Conservation (phyloP, 2,888 invertebrate species). For the Dynastes maya region DNA sequence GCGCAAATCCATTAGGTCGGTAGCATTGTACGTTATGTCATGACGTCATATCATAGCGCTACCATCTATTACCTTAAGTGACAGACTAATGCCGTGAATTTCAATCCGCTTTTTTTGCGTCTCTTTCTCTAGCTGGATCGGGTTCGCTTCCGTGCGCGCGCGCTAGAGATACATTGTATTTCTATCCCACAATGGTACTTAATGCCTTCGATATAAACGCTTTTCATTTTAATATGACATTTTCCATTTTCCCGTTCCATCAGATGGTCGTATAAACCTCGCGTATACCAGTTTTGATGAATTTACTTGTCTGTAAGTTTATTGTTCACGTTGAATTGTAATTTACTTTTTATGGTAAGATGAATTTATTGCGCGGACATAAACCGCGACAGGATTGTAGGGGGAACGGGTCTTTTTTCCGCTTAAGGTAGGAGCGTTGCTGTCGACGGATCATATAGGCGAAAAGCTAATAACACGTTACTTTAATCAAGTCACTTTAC, state of each 20-base stretch:
- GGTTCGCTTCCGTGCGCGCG: constrained; percentile 40
- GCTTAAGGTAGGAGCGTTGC: not conserved
- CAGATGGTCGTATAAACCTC: not conserved
- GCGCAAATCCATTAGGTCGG: constrained; percentile 55
- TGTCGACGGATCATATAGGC: constrained; percentile 16
- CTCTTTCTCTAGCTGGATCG: not conserved
- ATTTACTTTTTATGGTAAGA: constrained; percentile 53
- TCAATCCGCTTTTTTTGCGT: constrained; percentile 61
- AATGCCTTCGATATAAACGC: constrained; percentile 64
- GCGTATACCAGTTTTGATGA: constrained; percentile 56
- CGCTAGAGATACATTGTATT: constrained; percentile 57
- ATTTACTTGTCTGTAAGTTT: constrained; percentile 57
- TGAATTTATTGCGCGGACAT: constrained; percentile 37
- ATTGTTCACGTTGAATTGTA: constrained; percentile 56
- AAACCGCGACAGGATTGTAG: not conserved
- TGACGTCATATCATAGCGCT: constrained; percentile 58
- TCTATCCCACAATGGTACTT: constrained; percentile 61
- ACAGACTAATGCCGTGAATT: constrained; percentile 64
- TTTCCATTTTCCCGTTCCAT: constrained; percentile 60
- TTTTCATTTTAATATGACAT: constrained; percentile 64
- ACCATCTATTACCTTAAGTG: constrained; percentile 65
- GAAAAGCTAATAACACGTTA: constrained; percentile 40
- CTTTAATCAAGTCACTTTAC: constrained; percentile 42
- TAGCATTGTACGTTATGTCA: constrained; percentile 53
- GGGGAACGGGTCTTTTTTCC: not conserved